Percentiles rank a stretch among this genome's conserved stretches.
Conservation (phyloP, 2,797 vertebrate species). For the Nyctalus aviator region DNA sequence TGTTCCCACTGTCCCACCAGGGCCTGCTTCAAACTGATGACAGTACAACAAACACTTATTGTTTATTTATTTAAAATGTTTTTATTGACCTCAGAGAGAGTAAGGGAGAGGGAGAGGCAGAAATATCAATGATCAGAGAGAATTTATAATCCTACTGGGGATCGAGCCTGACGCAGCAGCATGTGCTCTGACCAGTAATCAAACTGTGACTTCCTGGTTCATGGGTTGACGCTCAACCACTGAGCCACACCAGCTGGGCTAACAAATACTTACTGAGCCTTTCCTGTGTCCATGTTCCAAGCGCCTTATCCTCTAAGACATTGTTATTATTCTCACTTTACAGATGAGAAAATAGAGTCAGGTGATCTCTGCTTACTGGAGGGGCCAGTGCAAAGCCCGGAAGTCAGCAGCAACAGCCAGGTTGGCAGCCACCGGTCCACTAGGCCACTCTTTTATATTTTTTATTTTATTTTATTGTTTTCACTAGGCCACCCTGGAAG, state of each 20-base stretch:
- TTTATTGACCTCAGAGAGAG: too few relatives aligned
- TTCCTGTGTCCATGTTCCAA: background rate
- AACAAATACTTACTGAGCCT: background rate
- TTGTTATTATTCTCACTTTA: background rate
- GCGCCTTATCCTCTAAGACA: background rate
- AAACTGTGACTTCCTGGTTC: too few relatives aligned
- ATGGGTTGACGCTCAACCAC: too few relatives aligned
- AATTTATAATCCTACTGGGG: too few relatives aligned
- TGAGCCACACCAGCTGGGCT: too few relatives aligned
- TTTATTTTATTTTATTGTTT: too few relatives aligned
- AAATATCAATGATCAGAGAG: too few relatives aligned
- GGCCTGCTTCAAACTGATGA: background rate
- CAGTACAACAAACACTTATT: fast-evolving
- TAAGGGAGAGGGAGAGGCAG: too few relatives aligned
- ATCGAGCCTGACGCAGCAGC: too few relatives aligned
- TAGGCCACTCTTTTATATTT: background rate
- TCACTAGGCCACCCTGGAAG: background rate
- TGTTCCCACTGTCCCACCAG: background rate
- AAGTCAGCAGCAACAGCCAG: background rate
- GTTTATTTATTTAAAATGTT: too few relatives aligned
- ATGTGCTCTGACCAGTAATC: too few relatives aligned
- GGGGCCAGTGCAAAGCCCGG: background rate
- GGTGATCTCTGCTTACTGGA: background rate
- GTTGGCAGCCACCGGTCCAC: background rate
- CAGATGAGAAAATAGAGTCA: background rate